Evolutionary conservation across 2,113 vertebrate species (phyloP), one percentile per base, ranked within the genome.

Genomic region (Mesocricetus auratus): DNA sequence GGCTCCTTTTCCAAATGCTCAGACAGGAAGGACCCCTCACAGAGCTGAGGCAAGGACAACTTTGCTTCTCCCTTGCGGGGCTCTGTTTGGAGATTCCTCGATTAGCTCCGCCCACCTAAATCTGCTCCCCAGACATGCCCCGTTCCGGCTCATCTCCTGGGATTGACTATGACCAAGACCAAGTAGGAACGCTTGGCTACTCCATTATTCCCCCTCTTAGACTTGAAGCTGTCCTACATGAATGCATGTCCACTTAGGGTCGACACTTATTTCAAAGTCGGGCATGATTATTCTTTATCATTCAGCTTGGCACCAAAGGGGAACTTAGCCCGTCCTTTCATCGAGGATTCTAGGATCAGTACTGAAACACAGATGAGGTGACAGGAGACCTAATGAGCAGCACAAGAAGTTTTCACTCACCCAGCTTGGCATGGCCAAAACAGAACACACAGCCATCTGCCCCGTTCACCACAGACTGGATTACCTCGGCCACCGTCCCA

Each of bases 391-490:
- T 31, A 7, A 11, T 0, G 1, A 60, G 42, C 66, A 13, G 29
- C 33, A 50, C 33, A 24, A 36, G 29, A 60, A 31, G 47, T 0
- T 3, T 93, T 96, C 97, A 99, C 99, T 98, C 98, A 99, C 99
- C 99, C 94, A 99, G 99, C 94, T 99, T 99, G 97, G 99, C 99
- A 91, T 99, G 99, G 96, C 99, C 99, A 94, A 99, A 99, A 96
- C 99, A 99, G 99, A 99, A 99, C 94, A 99, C 99, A 2, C 99
- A 99, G 98, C 99, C 99, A 69, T 99, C 99, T 81, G 99, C 99
- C 92, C 99, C 99, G 12, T 99, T 99, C 96, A 99, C 99, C 92
- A 99, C 99, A 3, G 99, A 99, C 98, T 99, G 99, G 98, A 99
- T 99, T 97, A 99, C 99, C 95, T 99, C 99, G 0, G 99, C 99